Base-by-base conservation (phyloP, 2,113 vertebrate genomes). In the Microtus oregoni region DNA sequence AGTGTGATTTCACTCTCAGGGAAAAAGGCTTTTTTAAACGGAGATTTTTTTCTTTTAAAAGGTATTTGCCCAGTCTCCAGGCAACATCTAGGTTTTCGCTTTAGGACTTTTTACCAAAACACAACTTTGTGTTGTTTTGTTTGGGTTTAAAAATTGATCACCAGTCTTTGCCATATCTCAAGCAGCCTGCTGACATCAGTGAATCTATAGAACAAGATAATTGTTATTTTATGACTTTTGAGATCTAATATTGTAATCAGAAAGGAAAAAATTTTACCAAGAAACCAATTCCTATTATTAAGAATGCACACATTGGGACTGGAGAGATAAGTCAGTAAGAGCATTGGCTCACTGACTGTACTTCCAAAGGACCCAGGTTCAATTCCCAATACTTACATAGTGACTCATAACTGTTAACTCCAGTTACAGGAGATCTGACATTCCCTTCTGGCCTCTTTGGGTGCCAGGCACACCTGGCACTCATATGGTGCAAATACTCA, bases 201-300 rank as follows among this genome's bases (percentile, higher is more conserved):
- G 77, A 79, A 72, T 92, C 55, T 93, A 10, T 55, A 88, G 32
- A 94, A 8, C 32, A 91, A 44, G 13, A 63, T 81, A 52, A 94
- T 30, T 75, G 50, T 52, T 92, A 91, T 61, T 76, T 70, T 70
- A 61, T 91, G 47, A 87, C 90, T 85, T 76, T 95, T 96, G 58
- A 93, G 76, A 86, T 63, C 61, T 85, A 58, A 41, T 86, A n/a
- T 65, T 87, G 14, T 65, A 65, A 87, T 87, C 28, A 92, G 58
- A 82, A 61, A 70, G 41, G 72, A 24, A 24, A 8, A 26, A 70
- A n/a, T 92, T 72, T 12, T 95, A 75, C 55, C 28, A 91, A 94
- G 8, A 83, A 94, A 32, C 72, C 44, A 81, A 93, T 41, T 93
- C n/a, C 79, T 87, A 91, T 12, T 7, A 67, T 83, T 78, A 79